Evolutionary conservation across 37 sponge, comb jelly and placozoan species (phyloP), one percentile per base, ranked within the genome.

Genomic region (Agelas oroides): DNA sequence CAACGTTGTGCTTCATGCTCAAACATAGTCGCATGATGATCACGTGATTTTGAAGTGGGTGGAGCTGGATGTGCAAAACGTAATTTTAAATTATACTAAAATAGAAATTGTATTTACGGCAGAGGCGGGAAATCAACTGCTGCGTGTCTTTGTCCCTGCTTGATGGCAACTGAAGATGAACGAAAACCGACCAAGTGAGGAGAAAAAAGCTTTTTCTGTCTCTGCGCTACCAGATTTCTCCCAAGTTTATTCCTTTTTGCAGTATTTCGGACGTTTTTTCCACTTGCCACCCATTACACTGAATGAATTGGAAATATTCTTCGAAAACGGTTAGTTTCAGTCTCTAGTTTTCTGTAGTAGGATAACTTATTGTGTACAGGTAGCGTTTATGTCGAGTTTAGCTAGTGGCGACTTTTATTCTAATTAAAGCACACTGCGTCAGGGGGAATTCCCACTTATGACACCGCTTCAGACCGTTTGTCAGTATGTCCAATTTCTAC

Each of bases 211-310:
- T 19, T 11, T 2, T 0, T 71, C 46, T 13, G 27, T 79, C 20
- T 86, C 87, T 1, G 23, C 79, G 20, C 55, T 63, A 28, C 79
- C 82, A 21, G 87, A 91, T 27, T 91, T 85, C 59, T 86, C 87
- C 6, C 71, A 91, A 65, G 70, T 76, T 32, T 91, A 63, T 53
- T 37, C 59, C 17, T 91, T 91, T 61, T 60, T 91, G 11, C 71
- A 86, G 25, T 23, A 35, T 5, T 86, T 91, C 54, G 82, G 82
- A 19, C 36, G 36, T 1, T 46, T 63, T 17, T 55, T 91, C 6
- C 39, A 59, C 13, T 30, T 91, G 23, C 73, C 82, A 2, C 55
- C 68, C 52, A 73, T 91, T 15, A 70, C 70, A 12, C 67, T 91
- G 35, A 79, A 19, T 12, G 66, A 76, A 11, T 73, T 91, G 16